A percentile compares a stretch with the other conserved stretches of the same genome.
Conservation (phyloP, 2,113 vertebrate species). For the Polyodon spathula region DNA sequence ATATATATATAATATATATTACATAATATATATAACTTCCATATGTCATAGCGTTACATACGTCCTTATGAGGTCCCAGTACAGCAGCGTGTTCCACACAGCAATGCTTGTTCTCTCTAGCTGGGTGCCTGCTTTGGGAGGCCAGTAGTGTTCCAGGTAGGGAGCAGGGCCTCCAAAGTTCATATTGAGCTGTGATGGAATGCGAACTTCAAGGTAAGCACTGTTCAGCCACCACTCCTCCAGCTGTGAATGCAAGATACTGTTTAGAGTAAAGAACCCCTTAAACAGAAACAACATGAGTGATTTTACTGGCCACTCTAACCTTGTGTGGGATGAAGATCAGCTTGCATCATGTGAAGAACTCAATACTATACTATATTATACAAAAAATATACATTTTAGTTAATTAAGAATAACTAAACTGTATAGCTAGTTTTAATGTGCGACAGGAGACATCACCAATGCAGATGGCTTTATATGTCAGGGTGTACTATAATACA, state of each 20-base stretch:
- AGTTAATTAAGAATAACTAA: no score
- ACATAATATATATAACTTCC: no score
- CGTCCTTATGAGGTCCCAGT: conserved; percentile 81
- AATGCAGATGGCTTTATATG: no score
- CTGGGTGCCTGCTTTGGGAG: conserved; percentile 66
- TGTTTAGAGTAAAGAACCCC: background rate
- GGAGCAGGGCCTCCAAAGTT: conserved; percentile 76
- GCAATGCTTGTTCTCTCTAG: conserved; percentile 70
- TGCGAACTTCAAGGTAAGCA: conserved; percentile 81
- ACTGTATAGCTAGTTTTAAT: no score
- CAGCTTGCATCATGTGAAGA: no score
- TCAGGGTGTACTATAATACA: no score
- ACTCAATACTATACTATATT: no score
- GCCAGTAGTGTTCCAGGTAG: conserved; percentile 83
- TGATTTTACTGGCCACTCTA: no score
- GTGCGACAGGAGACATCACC: no score
- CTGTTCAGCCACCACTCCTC: conserved; percentile 92
- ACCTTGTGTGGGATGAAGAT: no score
- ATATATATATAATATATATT: no score
- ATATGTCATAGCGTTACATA: conserved; percentile 40
- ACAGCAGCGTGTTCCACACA: conserved; percentile 73
- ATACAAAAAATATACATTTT: no score
- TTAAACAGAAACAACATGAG: background rate
- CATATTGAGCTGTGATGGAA: conserved; percentile 77
- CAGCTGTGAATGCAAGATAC: conserved; percentile 53